Conservation (phyloP, 2,113 vertebrate species). For the Callorhinus ursinus region DNA sequence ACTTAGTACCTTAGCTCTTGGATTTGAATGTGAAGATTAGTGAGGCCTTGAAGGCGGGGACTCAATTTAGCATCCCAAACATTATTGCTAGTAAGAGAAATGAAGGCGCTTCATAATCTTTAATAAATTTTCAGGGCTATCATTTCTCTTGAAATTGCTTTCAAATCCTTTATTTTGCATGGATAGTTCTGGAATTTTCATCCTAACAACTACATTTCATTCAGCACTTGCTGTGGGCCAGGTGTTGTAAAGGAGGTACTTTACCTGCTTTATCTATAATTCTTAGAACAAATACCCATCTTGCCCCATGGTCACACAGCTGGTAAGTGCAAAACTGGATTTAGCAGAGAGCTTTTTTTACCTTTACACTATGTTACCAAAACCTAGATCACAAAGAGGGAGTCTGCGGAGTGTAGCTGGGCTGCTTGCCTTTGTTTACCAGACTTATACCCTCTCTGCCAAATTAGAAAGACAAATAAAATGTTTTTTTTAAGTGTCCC, state of each 20-base stretch:
- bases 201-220: conserved; percentile 40
- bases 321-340: conserved; percentile 6
- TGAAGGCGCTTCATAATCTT: conserved; percentile 20
- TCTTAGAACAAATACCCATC: background rate
- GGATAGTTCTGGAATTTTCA: conserved; percentile 47
- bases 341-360: conserved; percentile 41
- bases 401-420: background rate
- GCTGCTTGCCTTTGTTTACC: conserved; percentile 1
- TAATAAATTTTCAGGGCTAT: conserved; percentile 36
- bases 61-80: conserved; percentile 20
- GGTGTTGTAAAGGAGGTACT: background rate
- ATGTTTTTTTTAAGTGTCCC: background rate
- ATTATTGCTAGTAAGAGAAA: conserved; percentile 12
- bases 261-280: conserved; percentile 19
- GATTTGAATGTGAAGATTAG: conserved; percentile 59
- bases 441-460: background rate
- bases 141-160: conserved; percentile 54
- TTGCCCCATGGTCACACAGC: background rate
- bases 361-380: conserved; percentile 7
- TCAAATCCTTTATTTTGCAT: conserved; percentile 42
- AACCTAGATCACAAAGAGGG: conserved; percentile 21
- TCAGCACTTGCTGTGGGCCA: background rate
- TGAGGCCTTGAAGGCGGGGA: background rate
- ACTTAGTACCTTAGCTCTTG: conserved; percentile 38
- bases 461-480: conserved; percentile 58